Evolutionary conservation across 2,797 vertebrate genomes (phyloP), one percentile per base, ranked within the genome.

Genomic region (Lithobates pipiens): DNA sequence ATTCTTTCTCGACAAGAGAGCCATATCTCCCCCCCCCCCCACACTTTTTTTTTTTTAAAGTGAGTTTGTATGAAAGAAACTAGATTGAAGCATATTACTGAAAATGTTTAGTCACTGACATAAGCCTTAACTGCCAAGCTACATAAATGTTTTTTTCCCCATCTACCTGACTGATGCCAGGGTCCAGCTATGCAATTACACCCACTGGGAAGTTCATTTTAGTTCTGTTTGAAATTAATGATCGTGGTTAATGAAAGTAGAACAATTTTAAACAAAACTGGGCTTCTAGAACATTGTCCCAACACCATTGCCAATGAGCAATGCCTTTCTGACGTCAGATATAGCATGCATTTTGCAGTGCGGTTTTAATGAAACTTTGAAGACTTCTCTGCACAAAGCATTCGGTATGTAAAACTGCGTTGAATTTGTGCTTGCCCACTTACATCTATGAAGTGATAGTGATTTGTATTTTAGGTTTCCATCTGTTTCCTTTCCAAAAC

Each of bases 171-270:
- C 34, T 57, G 9, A 57, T 36, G 34, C 79, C 79, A 61, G 79
- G 32, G 69, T 80, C 34, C 80, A 82, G 80, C 80, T 82, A 82
- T 82, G 80, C 80, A 82, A 82, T 63, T 82, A 61, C 34, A 77
- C 23, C 57, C 69, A 3, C 70, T 21, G 9, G 15, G 6, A 21
- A 32, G 11, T 6, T 67, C 10, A n/a, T 80, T 27, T 82, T 82
- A 27, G 27, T 42, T 82, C 61, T 71, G 2, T 61, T 54, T 36
- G 76, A 29, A 16, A 10, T 29, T 27, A 54, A 54, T 54, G 21
- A 21, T 18, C 15, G 1, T 9, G 21, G 54, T 61, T 61, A 23
- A 23, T 23, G 54, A 23, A 61, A 61, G n/a, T 61, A 6, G 54
- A 61, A 23, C 3, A 23, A 67, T 67, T 67, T 67, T 67, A 61